These are phyloP conservation scores for Enteromius radiatus DNA, from an alignment of 2,797 vertebrate species.

Conservation along the genomic window DNA sequence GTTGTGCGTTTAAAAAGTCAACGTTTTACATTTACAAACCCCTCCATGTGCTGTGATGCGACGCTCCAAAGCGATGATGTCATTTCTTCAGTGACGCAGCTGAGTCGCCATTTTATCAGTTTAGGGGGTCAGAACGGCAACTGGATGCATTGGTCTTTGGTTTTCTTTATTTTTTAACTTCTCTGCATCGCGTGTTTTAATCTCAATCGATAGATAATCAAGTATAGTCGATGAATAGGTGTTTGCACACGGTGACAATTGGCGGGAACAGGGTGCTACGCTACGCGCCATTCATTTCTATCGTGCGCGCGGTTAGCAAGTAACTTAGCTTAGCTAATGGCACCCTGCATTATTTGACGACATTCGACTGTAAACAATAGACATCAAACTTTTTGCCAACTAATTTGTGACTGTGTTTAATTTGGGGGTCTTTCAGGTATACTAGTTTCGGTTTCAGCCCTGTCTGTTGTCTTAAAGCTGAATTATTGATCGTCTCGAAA, in stretches of 20 bases:
- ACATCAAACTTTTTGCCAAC: too few species aligned
- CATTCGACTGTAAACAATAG: background rate
- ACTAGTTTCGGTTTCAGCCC: background rate
- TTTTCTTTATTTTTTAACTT: constrained; percentile 16
- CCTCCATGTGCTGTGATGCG: constrained; percentile 39
- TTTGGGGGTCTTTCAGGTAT: background rate
- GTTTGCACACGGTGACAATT: background rate
- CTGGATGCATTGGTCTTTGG: constrained; percentile 46
- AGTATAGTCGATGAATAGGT: background rate
- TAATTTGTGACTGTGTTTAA: background rate
- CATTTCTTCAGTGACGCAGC: constrained; percentile 68
- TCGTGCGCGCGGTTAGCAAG: constrained; percentile 53
- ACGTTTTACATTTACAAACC: background rate
- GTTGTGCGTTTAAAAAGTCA: background rate
- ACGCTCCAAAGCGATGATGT: constrained; percentile 63
- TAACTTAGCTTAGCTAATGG: constrained; percentile 64
- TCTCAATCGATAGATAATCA: background rate
- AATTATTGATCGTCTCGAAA: constrained; percentile 24
- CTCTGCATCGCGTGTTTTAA: constrained; percentile 11
- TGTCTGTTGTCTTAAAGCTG: background rate
- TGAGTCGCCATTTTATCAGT: constrained; percentile 83
- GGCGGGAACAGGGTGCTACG: background rate
- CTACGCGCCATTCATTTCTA: constrained; percentile 71
- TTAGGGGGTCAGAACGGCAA: constrained; percentile 66
- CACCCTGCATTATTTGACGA: constrained; percentile 37